Evolutionary conservation across 1,140 invertebrate genomes (phyloP).

Genomic region (Drosophila sechellia): DNA sequence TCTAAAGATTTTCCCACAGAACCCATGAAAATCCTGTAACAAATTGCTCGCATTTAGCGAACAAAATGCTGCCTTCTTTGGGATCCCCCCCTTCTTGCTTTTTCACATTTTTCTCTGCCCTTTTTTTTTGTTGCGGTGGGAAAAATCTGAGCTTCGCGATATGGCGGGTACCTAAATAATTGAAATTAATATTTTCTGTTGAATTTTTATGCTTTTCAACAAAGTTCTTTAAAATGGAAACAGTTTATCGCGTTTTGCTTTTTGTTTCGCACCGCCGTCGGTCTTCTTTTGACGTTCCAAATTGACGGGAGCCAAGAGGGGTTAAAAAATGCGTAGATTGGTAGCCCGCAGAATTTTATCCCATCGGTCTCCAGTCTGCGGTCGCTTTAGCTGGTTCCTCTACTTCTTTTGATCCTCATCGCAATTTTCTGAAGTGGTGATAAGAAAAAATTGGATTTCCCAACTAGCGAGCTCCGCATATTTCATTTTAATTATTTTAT

Average conservation of each 20-base stretch:
- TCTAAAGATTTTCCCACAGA: slow-evolving; percentile 44
- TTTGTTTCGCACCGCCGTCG: slow-evolving; percentile 39
- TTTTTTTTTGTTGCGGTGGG: slow-evolving; percentile 2
- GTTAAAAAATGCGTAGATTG: slow-evolving; percentile 74
- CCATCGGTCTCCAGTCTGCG: slow-evolving; percentile 48
- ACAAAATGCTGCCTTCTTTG: slow-evolving; percentile 64
- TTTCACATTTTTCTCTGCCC: slow-evolving; percentile 18
- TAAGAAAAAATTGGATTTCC: slow-evolving; percentile 25
- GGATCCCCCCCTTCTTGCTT: slow-evolving; percentile 18
- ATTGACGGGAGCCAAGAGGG: neutral
- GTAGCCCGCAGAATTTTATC: slow-evolving; percentile 72
- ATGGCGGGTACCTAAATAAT: slow-evolving; percentile 65
- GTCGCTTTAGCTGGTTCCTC: slow-evolving; percentile 18
- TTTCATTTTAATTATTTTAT: slow-evolving; percentile 80
- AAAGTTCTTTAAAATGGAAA: slow-evolving; percentile 58
- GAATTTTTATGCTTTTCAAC: slow-evolving; percentile 57
- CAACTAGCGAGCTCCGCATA: slow-evolving; percentile 52
- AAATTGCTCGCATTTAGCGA: slow-evolving; percentile 77
- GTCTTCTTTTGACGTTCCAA: slow-evolving; percentile 59
- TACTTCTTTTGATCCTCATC: slow-evolving; percentile 2
- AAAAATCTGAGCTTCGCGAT: slow-evolving; percentile 29
- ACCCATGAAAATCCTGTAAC: slow-evolving; percentile 64
- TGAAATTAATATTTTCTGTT: slow-evolving; percentile 76
- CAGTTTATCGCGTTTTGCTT: slow-evolving; percentile 52
- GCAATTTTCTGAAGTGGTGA: slow-evolving; percentile 54